Percentiles rank a stretch among this genome's conserved stretches.
Evolutionary conservation across 2,888 invertebrate species (phyloP).

Genomic region (Endomychus coccineus): DNA sequence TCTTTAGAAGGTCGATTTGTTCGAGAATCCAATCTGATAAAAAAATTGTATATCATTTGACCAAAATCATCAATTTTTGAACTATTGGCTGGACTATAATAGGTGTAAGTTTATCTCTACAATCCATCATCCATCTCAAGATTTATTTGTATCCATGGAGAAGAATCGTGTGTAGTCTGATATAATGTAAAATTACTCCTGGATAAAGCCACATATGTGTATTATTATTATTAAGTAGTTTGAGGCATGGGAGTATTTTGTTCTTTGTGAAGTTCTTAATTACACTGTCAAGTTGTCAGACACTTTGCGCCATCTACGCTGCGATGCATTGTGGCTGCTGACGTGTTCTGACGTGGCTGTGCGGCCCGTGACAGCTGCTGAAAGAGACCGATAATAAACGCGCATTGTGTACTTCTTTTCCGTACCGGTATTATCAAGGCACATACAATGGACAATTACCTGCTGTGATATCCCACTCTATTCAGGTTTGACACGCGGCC

Average conservation of each 20-base stretch:
- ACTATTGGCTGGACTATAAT: too few relatives aligned
- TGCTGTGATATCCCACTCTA: constrained; percentile 35
- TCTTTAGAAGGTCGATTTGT: too few relatives aligned
- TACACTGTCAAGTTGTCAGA: constrained; percentile 41
- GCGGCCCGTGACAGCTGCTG: constrained; percentile 36
- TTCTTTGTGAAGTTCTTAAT: constrained; percentile 38
- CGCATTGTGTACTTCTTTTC: constrained; percentile 38
- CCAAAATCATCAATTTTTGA: too few relatives aligned
- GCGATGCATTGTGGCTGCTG: constrained; percentile 30
- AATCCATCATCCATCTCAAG: too few relatives aligned
- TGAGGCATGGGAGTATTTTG: constrained; percentile 34
- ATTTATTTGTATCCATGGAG: too few relatives aligned
- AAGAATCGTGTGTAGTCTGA: too few relatives aligned
- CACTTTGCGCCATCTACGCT: constrained; percentile 33
- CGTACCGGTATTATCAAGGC: constrained; percentile 19
- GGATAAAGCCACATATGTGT: too few relatives aligned
- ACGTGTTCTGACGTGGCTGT: constrained; percentile 38
- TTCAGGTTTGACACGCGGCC: constrained; percentile 24
- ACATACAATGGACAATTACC: constrained; percentile 41
- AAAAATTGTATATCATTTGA: too few relatives aligned
- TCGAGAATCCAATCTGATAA: too few relatives aligned
- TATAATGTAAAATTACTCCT: too few relatives aligned
- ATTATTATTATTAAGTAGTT: too few relatives aligned
- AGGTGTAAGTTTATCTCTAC: too few relatives aligned
- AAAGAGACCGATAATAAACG: constrained; percentile 40